Evolutionary conservation across 2,797 vertebrate species (phyloP).

Genomic region (Myioborus melanocephalus): DNA sequence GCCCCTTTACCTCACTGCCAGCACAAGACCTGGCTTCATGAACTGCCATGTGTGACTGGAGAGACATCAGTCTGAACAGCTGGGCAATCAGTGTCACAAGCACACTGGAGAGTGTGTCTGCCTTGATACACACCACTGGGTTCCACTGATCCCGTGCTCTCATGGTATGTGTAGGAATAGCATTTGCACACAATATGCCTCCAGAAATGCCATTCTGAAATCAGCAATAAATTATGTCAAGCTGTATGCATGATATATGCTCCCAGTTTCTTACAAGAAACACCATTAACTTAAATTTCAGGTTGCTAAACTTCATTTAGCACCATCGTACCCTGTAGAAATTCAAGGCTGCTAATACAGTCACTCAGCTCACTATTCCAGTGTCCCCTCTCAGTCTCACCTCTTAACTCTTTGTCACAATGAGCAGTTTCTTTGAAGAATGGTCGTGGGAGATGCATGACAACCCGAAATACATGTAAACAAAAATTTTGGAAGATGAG

Average conservation of each 20-base stretch:
- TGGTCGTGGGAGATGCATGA: neutral
- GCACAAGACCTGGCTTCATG: neutral
- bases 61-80: neutral
- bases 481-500: neutral
- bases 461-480: neutral
- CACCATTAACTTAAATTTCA: constrained; percentile 21
- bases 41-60: neutral
- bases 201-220: neutral
- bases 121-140: neutral
- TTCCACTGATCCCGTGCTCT: neutral
- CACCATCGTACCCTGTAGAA: neutral
- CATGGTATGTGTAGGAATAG: neutral
- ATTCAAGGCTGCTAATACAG: neutral
- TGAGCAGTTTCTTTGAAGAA: neutral
- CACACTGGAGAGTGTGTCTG: neutral
- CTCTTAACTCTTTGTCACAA: neutral
- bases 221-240: constrained; percentile 5
- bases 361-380: neutral
- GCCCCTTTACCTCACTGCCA: neutral
- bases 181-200: neutral
- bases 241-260: neutral
- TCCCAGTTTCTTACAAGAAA: neutral
- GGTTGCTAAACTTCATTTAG: constrained; percentile 5
- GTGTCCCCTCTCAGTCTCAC: neutral
- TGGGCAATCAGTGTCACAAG: neutral